phyloP scores from a whole-genome alignment of 2,797 vertebrate species.

The Muraenolepis orangiensis region DNA sequence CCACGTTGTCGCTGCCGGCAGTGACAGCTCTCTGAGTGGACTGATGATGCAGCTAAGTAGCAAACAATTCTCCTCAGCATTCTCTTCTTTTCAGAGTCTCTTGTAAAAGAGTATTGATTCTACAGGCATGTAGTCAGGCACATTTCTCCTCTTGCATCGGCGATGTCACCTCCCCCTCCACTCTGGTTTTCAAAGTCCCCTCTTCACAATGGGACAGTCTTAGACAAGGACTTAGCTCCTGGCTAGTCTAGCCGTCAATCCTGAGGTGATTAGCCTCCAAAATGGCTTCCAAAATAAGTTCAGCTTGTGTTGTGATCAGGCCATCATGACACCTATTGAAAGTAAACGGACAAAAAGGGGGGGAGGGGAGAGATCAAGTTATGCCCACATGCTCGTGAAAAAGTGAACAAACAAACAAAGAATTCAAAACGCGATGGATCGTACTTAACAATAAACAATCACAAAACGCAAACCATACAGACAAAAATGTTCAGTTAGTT shows the following conservation, averaged over 20 bases:
- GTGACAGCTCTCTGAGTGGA: constrained; percentile 19
- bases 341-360: background rate
- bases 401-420: background rate
- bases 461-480: constrained; percentile 8
- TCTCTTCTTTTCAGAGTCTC: background rate
- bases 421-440: background rate
- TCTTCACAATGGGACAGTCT: constrained; percentile 28
- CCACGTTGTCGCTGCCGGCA: constrained; percentile 57
- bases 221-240: constrained; percentile 40
- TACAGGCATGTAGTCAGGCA: constrained; percentile 8
- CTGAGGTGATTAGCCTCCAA: constrained; percentile 56
- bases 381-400: constrained; percentile 15
- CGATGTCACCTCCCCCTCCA: constrained; percentile 1
- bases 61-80: background rate
- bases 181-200: constrained; percentile 1
- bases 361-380: constrained; percentile 14
- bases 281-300: constrained; percentile 64
- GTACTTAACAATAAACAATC: background rate
- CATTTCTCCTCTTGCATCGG: constrained; percentile 10
- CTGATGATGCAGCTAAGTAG: constrained; percentile 19
- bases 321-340: constrained; percentile 76
- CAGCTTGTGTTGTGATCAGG: constrained; percentile 74
- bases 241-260: constrained; percentile 39
- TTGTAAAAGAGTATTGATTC: constrained; percentile 27
- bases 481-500: constrained; percentile 2